Conservation (phyloP, 2,113 vertebrate species). For the Leptobrachium ailaonicum region DNA sequence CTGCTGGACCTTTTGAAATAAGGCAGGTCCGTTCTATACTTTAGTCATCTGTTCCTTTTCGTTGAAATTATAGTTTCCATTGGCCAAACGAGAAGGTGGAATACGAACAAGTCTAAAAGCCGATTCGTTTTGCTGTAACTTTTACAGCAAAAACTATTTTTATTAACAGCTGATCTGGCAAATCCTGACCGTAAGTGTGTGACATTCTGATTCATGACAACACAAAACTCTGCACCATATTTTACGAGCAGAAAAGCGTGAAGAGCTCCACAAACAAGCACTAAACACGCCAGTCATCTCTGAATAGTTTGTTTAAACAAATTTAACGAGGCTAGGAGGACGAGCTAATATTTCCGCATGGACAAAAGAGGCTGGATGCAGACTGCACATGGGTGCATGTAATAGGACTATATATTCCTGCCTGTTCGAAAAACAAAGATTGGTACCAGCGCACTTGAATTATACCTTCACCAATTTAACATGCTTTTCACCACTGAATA, state of each 20-base stretch:
- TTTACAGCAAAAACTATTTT: not conserved
- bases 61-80: too few species aligned
- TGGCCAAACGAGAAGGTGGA: too few species aligned
- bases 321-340: constrained; percentile 36
- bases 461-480: too few species aligned
- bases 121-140: too few species aligned
- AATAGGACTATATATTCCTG: not conserved
- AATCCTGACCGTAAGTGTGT: not conserved
- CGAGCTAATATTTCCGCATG: constrained; percentile 21
- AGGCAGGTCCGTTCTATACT: too few species aligned
- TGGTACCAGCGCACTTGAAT: too few species aligned
- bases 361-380: constrained; percentile 41
- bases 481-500: not conserved
- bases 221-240: not conserved
- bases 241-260: constrained; percentile 20
- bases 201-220: not conserved
- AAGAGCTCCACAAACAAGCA: constrained; percentile 43
- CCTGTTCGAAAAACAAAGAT: not conserved
- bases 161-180: not conserved
- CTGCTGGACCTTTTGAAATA: too few species aligned
- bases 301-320: constrained; percentile 28
- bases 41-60: too few species aligned
- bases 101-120: too few species aligned
- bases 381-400: constrained; percentile 1
- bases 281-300: constrained; percentile 21